These are phyloP conservation scores for Chromis chromis DNA, from an alignment of 2,797 vertebrate species.

Conservation along the genomic window DNA sequence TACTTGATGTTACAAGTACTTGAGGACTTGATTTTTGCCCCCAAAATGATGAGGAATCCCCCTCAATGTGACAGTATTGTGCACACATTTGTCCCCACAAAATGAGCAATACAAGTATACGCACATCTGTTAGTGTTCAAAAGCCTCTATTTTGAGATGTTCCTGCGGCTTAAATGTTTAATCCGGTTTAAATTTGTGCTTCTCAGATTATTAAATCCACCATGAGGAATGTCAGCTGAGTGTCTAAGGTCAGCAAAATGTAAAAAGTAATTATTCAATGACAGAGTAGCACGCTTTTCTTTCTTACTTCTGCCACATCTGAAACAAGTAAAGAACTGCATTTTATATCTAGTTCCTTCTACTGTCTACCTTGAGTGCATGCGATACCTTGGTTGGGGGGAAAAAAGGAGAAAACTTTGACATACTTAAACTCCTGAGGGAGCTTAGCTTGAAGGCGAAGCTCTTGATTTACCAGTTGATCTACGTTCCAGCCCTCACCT, in stretches of 20 bases:
- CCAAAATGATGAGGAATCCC: background rate
- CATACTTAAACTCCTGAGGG: no score
- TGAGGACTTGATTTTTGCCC: background rate
- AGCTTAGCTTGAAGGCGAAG: no score
- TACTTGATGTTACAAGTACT: no score
- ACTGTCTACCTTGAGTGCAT: background rate
- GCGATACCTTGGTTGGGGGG: background rate
- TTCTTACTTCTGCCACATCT: background rate
- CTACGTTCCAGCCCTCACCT: no score
- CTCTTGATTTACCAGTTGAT: no score
- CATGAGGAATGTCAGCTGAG: conserved; percentile 49
- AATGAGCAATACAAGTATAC: conserved; percentile 7
- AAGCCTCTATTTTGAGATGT: conserved; percentile 43
- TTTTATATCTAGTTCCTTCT: background rate
- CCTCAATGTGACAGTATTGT: background rate
- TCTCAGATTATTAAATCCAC: conserved; percentile 58
- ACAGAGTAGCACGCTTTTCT: conserved; percentile 3
- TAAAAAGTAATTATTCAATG: conserved; percentile 47
- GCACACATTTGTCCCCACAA: conserved; percentile 4
- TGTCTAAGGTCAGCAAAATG: conserved; percentile 48
- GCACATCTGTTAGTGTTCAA: conserved; percentile 17
- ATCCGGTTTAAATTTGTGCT: conserved; percentile 59
- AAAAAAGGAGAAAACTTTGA: no score
- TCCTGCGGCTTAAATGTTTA: conserved; percentile 53
- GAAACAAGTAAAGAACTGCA: background rate